phyloP scores from a whole-genome alignment of 2,113 vertebrate genomes.

The Cyanistes caeruleus region DNA sequence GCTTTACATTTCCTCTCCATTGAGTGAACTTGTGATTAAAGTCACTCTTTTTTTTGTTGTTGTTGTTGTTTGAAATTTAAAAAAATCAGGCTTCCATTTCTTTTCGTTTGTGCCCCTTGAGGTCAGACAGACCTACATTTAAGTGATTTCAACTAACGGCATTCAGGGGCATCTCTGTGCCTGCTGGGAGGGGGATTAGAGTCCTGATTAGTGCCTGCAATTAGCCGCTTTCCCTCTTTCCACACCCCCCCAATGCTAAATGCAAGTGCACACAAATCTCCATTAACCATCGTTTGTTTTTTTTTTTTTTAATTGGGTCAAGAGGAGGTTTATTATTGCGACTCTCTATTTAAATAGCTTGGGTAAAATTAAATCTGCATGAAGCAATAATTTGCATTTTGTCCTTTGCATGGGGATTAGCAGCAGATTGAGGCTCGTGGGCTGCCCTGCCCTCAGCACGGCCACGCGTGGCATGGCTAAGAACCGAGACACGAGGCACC shows the following conservation, averaged over 20 bases:
- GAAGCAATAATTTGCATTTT: neutral
- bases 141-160: conserved; percentile 4
- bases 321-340: conserved; percentile 21
- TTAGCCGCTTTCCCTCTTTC: conserved; percentile 1
- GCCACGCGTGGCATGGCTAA: fast-evolving
- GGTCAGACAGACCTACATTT: conserved; percentile 36
- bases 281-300: neutral
- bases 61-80: neutral
- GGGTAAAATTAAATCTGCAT: neutral
- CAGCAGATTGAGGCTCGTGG: neutral
- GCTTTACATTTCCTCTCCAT: conserved; percentile 49
- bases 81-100: conserved; percentile 31
- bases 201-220: conserved; percentile 55
- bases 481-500: fast-evolving
- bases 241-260: neutral
- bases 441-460: neutral
- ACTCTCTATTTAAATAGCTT: neutral
- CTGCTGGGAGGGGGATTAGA: conserved; percentile 61
- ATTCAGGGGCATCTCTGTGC: conserved; percentile 41
- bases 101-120: conserved; percentile 43
- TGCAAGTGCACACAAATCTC: conserved; percentile 4
- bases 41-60: neutral
- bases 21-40: conserved; percentile 58
- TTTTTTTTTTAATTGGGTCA: conserved; percentile 25
- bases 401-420: neutral